Base-by-base conservation (phyloP, 2,797 vertebrate species). In the Lindbergichthys nudifrons region DNA sequence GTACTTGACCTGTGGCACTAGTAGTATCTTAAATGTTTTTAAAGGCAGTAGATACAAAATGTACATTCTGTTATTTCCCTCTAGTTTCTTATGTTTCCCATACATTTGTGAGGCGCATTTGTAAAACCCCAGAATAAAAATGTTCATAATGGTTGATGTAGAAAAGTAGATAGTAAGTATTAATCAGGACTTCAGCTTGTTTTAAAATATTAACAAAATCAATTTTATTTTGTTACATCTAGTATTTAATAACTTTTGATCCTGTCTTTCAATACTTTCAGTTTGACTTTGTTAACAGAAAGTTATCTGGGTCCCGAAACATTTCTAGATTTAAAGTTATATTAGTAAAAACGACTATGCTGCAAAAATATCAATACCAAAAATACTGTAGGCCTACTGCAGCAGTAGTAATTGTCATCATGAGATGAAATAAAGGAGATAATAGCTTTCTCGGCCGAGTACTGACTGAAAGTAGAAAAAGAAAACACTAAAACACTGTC, bases 371-470 rank as follows among this genome's bases (percentile, higher is more conserved):
- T 48, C 11, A 46, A 41, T 21, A 15, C 18, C 21, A 52, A 66
- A 68, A 68, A 57, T 45, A 50, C 1, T 23, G 15, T 11, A 26
- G 4, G 26, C 26, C 26, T 26, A 3, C 32, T 36, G 50, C 1
- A 32, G 7, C 60, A 30, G 32, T 9, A n/a, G 3, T 19, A 23
- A 43, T 15, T 58, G 21, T 45, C 18, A 46, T 23, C 42, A 48
- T 3, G 26, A 56, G 43, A 42, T 61, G 13, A 69, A 65, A 42
- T 14, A 26, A 66, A 50, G 13, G 11, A 42, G 13, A 21, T 48
- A 50, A 69, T 63, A 39, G 15, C n/a, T 39, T 46, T 69, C 19
- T 50, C 26, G 70, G 59, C 32, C 21, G 50, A 53, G 36, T 50
- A 51, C 16, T 32, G 51, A 53, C 11, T 48, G 50, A 62, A 75